phyloP scores from a whole-genome alignment of 2,113 vertebrate species.

The Cynocephalus volans region DNA sequence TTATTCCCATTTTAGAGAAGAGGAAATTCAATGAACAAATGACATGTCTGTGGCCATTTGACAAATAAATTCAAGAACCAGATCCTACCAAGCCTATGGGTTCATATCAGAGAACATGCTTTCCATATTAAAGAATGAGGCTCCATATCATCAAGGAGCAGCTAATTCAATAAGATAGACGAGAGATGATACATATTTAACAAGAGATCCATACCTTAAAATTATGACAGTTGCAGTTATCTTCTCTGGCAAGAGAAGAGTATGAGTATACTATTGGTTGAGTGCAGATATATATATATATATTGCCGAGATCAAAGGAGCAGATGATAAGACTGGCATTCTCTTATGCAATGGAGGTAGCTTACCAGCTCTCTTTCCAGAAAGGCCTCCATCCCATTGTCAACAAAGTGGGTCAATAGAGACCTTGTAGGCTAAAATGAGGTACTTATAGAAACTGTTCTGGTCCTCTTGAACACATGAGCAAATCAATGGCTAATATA shows the following conservation, averaged over 20 bases:
- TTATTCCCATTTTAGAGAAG: neutral
- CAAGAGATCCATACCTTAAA: neutral
- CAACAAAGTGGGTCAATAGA: neutral
- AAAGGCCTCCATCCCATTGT: neutral
- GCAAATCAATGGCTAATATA: neutral
- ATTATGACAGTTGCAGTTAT: neutral
- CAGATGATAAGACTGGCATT: neutral
- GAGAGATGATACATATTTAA: neutral
- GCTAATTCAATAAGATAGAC: neutral
- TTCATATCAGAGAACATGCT: neutral
- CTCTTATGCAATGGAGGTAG: neutral
- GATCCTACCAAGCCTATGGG: neutral
- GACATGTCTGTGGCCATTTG: neutral
- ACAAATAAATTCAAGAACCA: neutral
- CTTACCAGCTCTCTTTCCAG: neutral
- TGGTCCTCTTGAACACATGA: neutral
- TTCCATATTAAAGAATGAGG: neutral
- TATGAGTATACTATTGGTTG: neutral
- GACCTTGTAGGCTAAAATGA: neutral
- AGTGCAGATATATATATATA: neutral
- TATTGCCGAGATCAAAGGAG: conserved; percentile 18
- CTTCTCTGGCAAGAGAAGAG: neutral
- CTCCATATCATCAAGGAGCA: neutral
- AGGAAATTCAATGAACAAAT: neutral
- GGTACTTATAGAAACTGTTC: neutral